These are phyloP conservation scores for Tuberolachnus salignus DNA, from an alignment of 2,888 invertebrate species.

Conservation along the genomic window DNA sequence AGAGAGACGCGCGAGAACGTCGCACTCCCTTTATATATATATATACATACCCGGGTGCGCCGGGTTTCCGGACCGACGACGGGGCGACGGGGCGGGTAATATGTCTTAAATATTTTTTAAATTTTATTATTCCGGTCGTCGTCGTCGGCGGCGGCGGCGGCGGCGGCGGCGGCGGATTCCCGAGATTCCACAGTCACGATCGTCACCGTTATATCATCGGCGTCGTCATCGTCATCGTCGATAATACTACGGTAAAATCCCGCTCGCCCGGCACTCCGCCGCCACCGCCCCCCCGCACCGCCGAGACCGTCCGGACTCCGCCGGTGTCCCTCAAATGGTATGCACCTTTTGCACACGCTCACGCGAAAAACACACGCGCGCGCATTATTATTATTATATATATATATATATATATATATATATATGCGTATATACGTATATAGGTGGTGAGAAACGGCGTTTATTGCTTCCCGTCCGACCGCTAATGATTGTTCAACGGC, in stretches of 20 bases:
- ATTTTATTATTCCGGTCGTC: slow-evolving; percentile 53
- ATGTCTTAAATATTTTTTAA: slow-evolving; percentile 51
- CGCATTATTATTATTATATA: background rate
- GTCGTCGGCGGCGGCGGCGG: background rate
- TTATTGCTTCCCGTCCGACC: slow-evolving; percentile 46
- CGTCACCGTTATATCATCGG: slow-evolving; percentile 35
- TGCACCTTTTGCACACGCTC: slow-evolving; percentile 33
- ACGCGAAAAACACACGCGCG: background rate
- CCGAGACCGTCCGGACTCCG: too few species aligned
- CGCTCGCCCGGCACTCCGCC: too few species aligned
- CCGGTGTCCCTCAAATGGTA: slow-evolving; percentile 36
- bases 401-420: background rate
- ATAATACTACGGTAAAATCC: too few species aligned
- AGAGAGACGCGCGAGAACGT: slow-evolving; percentile 22
- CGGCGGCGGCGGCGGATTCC: slow-evolving; percentile 27
- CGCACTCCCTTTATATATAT: background rate
- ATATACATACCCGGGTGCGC: too few species aligned
- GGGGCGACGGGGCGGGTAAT: slow-evolving; percentile 3
- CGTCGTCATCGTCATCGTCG: too few species aligned
- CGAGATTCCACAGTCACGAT: slow-evolving; percentile 42
- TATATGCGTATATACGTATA: too few species aligned
- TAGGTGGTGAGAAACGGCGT: background rate
- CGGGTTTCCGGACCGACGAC: background rate
- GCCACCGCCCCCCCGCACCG: slow-evolving; percentile 1
- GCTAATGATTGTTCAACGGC: slow-evolving; percentile 48